Conservation (phyloP, 2,113 vertebrate species). For the Atrichornis clamosus region DNA sequence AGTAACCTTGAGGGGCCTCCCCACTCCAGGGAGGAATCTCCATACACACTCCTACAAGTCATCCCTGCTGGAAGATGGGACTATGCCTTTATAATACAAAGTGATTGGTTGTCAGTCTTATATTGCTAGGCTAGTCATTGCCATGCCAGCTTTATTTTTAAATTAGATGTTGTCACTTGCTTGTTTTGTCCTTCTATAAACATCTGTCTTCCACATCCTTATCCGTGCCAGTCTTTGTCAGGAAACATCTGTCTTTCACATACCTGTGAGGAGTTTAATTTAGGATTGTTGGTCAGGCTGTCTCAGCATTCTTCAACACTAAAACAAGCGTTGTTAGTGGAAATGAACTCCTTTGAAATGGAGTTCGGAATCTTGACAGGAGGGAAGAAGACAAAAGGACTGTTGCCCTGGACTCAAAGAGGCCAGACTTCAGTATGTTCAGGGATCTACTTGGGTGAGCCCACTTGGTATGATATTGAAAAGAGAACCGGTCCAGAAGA, state of each 20-base stretch:
- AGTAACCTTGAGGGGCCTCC: not conserved
- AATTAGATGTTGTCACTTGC: not conserved
- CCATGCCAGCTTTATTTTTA: not conserved
- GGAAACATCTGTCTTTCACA: not conserved
- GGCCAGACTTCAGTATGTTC: not conserved
- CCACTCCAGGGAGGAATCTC: not conserved
- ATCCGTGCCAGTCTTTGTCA: not conserved
- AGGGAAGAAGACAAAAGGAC: not conserved
- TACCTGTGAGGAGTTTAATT: not conserved
- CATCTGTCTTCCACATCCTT: not conserved
- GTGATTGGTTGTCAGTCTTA: not conserved
- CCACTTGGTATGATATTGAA: not conserved
- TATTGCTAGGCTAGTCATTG: not conserved
- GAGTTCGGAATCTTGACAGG: not conserved
- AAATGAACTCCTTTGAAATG: not conserved
- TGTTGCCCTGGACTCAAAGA: not conserved
- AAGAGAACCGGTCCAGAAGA: not conserved
- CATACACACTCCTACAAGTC: not conserved
- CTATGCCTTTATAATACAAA: not conserved
- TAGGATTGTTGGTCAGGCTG: not conserved
- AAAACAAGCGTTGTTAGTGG: not conserved
- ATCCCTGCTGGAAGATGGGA: not conserved
- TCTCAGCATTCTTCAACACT: not conserved
- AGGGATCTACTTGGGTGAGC: not conserved
- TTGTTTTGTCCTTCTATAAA: not conserved